Evolutionary conservation across 2,888 invertebrate genomes (phyloP), one percentile per base, ranked within the genome.

Genomic region (Drosophila helvetica): DNA sequence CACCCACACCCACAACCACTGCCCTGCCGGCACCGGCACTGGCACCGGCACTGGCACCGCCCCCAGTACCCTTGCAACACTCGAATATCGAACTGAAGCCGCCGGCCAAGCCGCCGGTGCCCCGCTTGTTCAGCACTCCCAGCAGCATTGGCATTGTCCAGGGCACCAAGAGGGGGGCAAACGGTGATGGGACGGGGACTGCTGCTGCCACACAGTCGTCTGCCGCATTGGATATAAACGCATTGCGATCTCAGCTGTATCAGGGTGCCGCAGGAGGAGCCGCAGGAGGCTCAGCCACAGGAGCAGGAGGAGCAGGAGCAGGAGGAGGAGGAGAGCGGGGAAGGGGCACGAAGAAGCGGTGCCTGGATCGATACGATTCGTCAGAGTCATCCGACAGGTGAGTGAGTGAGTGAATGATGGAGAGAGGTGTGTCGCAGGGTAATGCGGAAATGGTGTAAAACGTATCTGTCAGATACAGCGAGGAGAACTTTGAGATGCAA

Each of bases 361-460:
- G 97, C 93, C 94, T 96, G 92, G 96, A 97, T 94, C 95, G 97
- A 93, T 97, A 96, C 94, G 97, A 97, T 94, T 97, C 97, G 93
- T 97, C 97, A 90, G 97, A 97, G 93, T 97, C 97, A 90, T 97
- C 97, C 93, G 97, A 97, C 96, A 97, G 97, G 97, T 97, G 92
- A 94, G 94, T 74, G 54, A 33, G 10, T 30, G 7, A 27, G 50
- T 51, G 6, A 48, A 3, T 15, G 9, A 6, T 51, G 10, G 19
- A 17, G 15, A 6, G 15, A 3, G 38, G 38, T 38, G 38, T 38
- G 38, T 38, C 15, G 38, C 38, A 6, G 38, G 38, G 27, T n/a
- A 19, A 17, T 15, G 27, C 47, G 38, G 48, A 62, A 50, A 38
- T 8, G n/a, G 19, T 47, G 5, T 18, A n/a, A 48, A 63, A 48